Percentiles rank a stretch among this genome's conserved stretches.
Conservation (phyloP, 2,797 vertebrate species). For the Gymnopithys bicolor region DNA sequence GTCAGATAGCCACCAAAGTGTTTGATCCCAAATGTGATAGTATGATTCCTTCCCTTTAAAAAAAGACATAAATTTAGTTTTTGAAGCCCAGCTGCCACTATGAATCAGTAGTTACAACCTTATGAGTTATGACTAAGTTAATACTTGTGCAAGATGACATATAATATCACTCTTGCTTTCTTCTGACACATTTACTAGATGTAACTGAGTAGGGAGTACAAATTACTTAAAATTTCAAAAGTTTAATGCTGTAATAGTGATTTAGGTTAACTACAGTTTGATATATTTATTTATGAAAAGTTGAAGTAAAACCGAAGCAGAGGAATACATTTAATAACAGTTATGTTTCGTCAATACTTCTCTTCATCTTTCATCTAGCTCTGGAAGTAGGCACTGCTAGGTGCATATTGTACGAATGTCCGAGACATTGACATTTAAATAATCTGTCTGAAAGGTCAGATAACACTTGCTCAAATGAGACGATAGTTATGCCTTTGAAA, state of each 20-base stretch:
- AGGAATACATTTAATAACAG: background rate
- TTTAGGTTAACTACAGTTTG: background rate
- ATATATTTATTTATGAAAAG: conserved; percentile 27
- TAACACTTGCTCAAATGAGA: background rate
- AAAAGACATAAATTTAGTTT: background rate
- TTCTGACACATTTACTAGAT: conserved; percentile 37
- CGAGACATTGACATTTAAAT: conserved; percentile 10
- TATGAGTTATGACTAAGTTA: conserved; percentile 21
- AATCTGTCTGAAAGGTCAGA: conserved; percentile 32
- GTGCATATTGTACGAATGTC: background rate
- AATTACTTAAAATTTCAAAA: background rate
- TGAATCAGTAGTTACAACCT: background rate
- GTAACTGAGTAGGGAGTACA: background rate
- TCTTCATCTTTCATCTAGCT: conserved; percentile 16
- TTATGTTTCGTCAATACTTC: background rate
- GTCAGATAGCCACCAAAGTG: background rate
- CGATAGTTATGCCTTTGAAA: background rate
- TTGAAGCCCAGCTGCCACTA: background rate
- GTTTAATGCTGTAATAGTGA: conserved; percentile 9
- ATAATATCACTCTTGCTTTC: conserved; percentile 26
- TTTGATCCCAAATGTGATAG: background rate
- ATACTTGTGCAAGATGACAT: background rate
- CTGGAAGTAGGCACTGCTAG: background rate
- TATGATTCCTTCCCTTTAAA: background rate
- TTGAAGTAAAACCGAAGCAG: background rate